Conservation (phyloP, 37 sponge, comb jelly and placozoan species). For the Chondrilla cf. caribensis region DNA sequence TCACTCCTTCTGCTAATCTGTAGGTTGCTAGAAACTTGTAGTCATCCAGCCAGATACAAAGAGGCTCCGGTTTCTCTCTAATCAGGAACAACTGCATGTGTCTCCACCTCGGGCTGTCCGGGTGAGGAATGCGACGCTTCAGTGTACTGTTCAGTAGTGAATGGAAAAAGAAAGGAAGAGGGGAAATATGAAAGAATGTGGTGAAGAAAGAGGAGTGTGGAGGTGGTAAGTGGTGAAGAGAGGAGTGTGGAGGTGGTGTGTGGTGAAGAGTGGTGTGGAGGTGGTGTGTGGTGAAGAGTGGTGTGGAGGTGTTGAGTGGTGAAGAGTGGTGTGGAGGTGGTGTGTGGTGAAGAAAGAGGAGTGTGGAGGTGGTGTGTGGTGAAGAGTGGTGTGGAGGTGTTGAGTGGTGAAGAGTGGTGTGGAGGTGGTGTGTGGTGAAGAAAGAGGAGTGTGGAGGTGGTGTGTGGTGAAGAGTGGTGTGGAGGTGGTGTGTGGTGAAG, state of each 20-base stretch:
- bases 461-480: no score
- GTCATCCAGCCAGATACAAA: slow-evolving; percentile 89
- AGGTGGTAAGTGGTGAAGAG: background rate
- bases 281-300: no score
- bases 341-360: no score
- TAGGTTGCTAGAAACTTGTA: slow-evolving; percentile 92
- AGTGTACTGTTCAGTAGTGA: slow-evolving; percentile 46
- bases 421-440: no score
- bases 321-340: no score
- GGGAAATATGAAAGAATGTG: background rate
- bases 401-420: no score
- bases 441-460: no score
- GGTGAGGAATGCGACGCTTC: slow-evolving; percentile 78
- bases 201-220: background rate
- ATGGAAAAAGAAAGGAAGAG: background rate
- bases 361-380: no score
- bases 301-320: no score
- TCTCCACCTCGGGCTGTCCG: slow-evolving; percentile 58
- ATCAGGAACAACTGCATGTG: slow-evolving; percentile 72
- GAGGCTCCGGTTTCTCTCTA: slow-evolving; percentile 21
- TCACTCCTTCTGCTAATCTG: slow-evolving; percentile 68
- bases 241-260: no score
- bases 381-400: no score
- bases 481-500: no score
- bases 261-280: background rate